A percentile compares a stretch with the other conserved stretches of the same genome.
Evolutionary conservation across 2,113 vertebrate genomes (phyloP).

Genomic region (Cygnus atratus): DNA sequence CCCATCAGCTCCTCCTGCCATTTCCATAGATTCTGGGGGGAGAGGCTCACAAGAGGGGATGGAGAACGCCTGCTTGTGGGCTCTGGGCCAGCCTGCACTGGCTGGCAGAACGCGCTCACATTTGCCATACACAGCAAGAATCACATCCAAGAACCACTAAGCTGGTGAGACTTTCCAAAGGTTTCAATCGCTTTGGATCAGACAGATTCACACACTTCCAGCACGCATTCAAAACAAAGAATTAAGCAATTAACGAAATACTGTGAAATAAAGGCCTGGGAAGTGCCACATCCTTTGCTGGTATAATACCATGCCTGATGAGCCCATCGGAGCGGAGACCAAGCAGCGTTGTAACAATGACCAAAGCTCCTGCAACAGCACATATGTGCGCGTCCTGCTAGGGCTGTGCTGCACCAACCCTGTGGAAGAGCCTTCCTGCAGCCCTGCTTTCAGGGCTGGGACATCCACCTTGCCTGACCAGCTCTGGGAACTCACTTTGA

Average conservation of each 20-base stretch:
- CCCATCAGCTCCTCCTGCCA: neutral
- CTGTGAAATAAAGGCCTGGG: neutral
- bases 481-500: neutral
- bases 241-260: neutral
- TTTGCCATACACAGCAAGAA: neutral
- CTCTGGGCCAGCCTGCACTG: neutral
- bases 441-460: neutral
- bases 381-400: accelerated
- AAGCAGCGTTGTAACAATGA: neutral
- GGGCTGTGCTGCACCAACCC: neutral
- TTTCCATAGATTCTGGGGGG: neutral
- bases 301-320: accelerated
- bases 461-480: neutral
- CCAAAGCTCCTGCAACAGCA: neutral
- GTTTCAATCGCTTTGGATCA: neutral
- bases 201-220: neutral
- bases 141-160: neutral
- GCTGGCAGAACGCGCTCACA: neutral
- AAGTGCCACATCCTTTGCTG: neutral
- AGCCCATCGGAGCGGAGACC: neutral
- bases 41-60: accelerated
- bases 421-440: accelerated
- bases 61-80: accelerated
- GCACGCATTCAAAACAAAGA: neutral
- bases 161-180: neutral